Percentiles rank a stretch among this genome's conserved stretches.
Conservation (phyloP, 2,113 vertebrate species). For the Corvus moneduloides region DNA sequence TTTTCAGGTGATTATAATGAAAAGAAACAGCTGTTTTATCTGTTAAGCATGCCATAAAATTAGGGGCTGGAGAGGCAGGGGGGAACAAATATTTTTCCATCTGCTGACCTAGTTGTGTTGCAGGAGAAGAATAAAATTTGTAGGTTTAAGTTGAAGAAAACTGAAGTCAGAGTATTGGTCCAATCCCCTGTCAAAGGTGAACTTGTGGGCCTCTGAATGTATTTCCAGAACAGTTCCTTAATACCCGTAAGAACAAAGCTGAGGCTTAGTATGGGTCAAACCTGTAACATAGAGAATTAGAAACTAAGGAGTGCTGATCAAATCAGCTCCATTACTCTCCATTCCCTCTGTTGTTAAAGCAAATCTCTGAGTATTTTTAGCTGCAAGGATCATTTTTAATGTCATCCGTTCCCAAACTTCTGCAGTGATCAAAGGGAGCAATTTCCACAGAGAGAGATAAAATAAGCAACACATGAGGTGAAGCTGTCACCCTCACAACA, state of each 20-base stretch:
- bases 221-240: conserved; percentile 39
- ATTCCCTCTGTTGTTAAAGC: conserved; percentile 7
- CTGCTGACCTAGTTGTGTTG: neutral
- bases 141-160: conserved; percentile 17
- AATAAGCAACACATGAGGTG: conserved; percentile 58
- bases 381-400: conserved; percentile 65
- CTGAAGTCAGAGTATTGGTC: neutral
- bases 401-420: conserved; percentile 44
- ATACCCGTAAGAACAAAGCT: conserved; percentile 50
- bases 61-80: neutral
- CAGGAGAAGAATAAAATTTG: neutral
- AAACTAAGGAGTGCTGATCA: neutral
- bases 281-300: neutral
- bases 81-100: neutral
- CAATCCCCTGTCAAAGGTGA: conserved; percentile 7
- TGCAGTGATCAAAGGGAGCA: conserved; percentile 63
- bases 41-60: neutral
- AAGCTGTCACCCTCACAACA: conserved; percentile 52
- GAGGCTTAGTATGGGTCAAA: neutral
- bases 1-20: neutral
- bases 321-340: neutral
- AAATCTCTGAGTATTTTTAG: conserved; percentile 35
- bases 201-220: neutral
- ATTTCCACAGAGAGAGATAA: conserved; percentile 58
- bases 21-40: neutral